Evolutionary conservation across 2,113 vertebrate species (phyloP), one percentile per base, ranked within the genome.

Genomic region (Polypterus senegalus): DNA sequence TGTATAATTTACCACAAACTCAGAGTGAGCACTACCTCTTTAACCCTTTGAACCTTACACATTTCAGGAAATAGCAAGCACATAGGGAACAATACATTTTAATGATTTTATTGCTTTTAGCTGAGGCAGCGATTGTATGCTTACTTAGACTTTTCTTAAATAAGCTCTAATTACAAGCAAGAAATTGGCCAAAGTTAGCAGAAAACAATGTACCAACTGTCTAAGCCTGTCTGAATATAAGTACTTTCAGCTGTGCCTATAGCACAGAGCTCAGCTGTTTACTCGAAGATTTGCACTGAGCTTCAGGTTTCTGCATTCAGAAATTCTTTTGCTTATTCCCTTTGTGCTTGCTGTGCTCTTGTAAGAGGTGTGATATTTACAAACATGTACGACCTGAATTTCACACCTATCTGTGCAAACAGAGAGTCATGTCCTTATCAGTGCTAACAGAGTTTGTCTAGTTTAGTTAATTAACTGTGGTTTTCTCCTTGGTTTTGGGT

Each of bases 181-280:
- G 67, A 76, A 73, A 71, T 80, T 71, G 73, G 71, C 73, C 80
- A 69, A 73, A 73, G 72, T 74, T 71, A 70, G 62, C 55, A 68
- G 76, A 65, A 63, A 72, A 84, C 74, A 86, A 78, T 80, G 73
- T 61, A 59, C 62, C 77, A 80, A 80, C 80, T 83, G 73, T 76
- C 67, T 68, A 63, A 71, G 66, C 46, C 57, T 79, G 80, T 43
- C 51, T 49, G 52, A 69, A 76, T 69, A 80, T 85, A 85, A 89
- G 79, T 79, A 67, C 71, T 86, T 68, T 91, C 89, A 90, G 82
- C 87, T 91, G 88, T 88, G 83, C 78, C 85, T 81, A 85, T 86
- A 85, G 70, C 61, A 27, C 27, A 27, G 27, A 27, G 59, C 77
- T 63, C 61, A 65, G 59, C 64, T 81, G 67, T 89, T 85, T 80